A percentile compares a stretch with the other conserved stretches of the same genome.
phyloP scores from a whole-genome alignment of 1,140 invertebrate species.

The Dufourea novaeangliae region DNA sequence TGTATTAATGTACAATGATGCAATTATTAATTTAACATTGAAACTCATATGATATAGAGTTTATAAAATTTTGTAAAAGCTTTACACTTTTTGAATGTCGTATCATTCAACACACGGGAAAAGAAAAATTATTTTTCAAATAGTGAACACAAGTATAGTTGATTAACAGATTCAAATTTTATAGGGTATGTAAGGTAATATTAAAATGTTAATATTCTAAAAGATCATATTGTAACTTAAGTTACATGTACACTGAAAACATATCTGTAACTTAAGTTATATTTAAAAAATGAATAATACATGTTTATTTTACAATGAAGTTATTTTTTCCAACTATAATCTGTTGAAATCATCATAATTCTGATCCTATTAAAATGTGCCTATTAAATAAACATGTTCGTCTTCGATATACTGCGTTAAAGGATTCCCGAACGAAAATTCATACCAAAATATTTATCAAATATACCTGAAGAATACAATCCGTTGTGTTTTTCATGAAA shows the following conservation, averaged over 20 bases:
- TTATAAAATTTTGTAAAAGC: slow-evolving; percentile 4
- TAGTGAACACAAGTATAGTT: not conserved
- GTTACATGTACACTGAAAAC: slow-evolving; percentile 17
- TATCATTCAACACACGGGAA: not conserved
- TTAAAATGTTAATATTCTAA: not conserved
- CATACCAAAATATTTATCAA: not conserved
- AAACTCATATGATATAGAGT: slow-evolving; percentile 3
- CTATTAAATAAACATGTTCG: slow-evolving; percentile 20
- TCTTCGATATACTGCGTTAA: slow-evolving; percentile 12
- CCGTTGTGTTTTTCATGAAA: slow-evolving; percentile 5
- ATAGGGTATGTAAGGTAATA: not conserved
- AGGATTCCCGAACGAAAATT: not conserved
- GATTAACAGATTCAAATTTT: slow-evolving; percentile 11
- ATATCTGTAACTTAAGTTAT: slow-evolving; percentile 41
- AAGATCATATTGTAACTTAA: slow-evolving; percentile 4
- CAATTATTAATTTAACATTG: slow-evolving; percentile 10
- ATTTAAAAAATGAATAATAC: slow-evolving; percentile 10
- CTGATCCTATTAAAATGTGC: slow-evolving; percentile 36
- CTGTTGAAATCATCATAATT: slow-evolving; percentile 36
- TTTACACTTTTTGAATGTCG: not conserved
- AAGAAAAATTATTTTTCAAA: slow-evolving; percentile 7
- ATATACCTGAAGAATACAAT: not conserved
- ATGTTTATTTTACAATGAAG: slow-evolving; percentile 13
- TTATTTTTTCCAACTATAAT: slow-evolving; percentile 20
- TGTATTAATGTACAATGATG: not conserved